Percentiles rank a stretch among this genome's conserved stretches.
These are phyloP conservation scores for Chrysopilus asiliformis DNA, from an alignment of 2,888 invertebrate species.

Conservation along the genomic window DNA sequence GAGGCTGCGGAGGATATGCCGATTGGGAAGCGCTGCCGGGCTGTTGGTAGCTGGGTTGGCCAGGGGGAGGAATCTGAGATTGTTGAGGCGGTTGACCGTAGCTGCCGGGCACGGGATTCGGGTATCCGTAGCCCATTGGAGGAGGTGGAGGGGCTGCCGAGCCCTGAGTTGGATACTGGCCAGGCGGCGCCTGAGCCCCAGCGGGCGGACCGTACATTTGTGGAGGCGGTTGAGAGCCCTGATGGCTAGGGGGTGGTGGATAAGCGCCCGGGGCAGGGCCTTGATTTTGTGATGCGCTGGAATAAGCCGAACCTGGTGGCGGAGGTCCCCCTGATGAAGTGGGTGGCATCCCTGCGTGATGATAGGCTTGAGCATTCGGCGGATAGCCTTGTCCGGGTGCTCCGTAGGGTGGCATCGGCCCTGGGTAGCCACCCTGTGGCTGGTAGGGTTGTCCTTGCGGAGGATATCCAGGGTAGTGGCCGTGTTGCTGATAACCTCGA, in stretches of 20 bases:
- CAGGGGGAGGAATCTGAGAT: slow-evolving; percentile 26
- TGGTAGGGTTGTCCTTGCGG: slow-evolving; percentile 44
- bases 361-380: slow-evolving; percentile 43
- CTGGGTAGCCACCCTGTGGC: slow-evolving; percentile 44
- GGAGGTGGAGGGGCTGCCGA: slow-evolving; percentile 36
- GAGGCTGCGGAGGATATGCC: slow-evolving; percentile 35
- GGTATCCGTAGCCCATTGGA: slow-evolving; percentile 37
- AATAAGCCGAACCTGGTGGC: slow-evolving; percentile 35
- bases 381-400: slow-evolving; percentile 42
- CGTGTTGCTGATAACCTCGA: slow-evolving; percentile 40
- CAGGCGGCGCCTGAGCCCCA: slow-evolving; percentile 37
- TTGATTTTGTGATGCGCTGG: slow-evolving; percentile 36
- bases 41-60: slow-evolving; percentile 35
- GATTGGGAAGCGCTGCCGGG: slow-evolving; percentile 28
- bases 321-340: slow-evolving; percentile 30
- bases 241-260: slow-evolving; percentile 35
- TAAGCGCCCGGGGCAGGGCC: slow-evolving; percentile 37
- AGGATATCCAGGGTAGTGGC: slow-evolving; percentile 40
- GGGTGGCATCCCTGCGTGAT: slow-evolving; percentile 37
- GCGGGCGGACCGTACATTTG: slow-evolving; percentile 34
- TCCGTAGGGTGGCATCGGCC: slow-evolving; percentile 27
- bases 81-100: slow-evolving; percentile 21
- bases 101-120: slow-evolving; percentile 33
- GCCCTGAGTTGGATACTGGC: slow-evolving; percentile 26
- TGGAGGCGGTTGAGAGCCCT: slow-evolving; percentile 30